Evolutionary conservation across 2,888 invertebrate genomes (phyloP).

Genomic region (Yponomeuta evonymella): DNA sequence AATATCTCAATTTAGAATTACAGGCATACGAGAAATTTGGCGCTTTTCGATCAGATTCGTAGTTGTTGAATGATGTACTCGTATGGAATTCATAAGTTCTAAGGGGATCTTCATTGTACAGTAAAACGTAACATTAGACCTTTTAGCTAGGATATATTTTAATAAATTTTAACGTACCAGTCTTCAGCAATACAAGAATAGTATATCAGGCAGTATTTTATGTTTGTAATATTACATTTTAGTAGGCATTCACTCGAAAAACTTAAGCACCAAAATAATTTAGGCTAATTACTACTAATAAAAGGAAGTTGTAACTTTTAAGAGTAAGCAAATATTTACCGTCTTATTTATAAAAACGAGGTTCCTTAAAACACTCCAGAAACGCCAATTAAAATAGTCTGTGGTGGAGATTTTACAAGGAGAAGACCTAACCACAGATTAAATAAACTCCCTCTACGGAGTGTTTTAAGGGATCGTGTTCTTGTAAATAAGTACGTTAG

Average conservation of each 20-base stretch:
- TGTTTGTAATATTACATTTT: slow-evolving; percentile 47
- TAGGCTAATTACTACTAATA: slow-evolving; percentile 42
- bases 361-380: no score
- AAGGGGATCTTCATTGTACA: slow-evolving; percentile 70
- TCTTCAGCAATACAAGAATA: slow-evolving; percentile 58
- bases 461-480: background rate
- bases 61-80: slow-evolving; percentile 44
- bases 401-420: no score
- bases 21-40: slow-evolving; percentile 42
- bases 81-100: slow-evolving; percentile 49
- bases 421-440: no score
- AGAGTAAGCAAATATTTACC: slow-evolving; percentile 19
- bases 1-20: slow-evolving; percentile 47
- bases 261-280: slow-evolving; percentile 58
- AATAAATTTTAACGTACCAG: slow-evolving; percentile 62
- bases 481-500: no score
- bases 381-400: no score
- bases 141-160: slow-evolving; percentile 73
- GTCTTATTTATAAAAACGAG: no score
- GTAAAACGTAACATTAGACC: slow-evolving; percentile 65
- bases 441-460: no score
- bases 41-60: slow-evolving; percentile 58
- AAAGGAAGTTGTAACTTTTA: slow-evolving; percentile 30
- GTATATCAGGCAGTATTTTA: slow-evolving; percentile 48
- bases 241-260: slow-evolving; percentile 50